A percentile compares a stretch with the other conserved stretches of the same genome.
These are phyloP conservation scores for Tragelaphus imberbis DNA, from an alignment of 2,113 vertebrate species.

Conservation along the genomic window DNA sequence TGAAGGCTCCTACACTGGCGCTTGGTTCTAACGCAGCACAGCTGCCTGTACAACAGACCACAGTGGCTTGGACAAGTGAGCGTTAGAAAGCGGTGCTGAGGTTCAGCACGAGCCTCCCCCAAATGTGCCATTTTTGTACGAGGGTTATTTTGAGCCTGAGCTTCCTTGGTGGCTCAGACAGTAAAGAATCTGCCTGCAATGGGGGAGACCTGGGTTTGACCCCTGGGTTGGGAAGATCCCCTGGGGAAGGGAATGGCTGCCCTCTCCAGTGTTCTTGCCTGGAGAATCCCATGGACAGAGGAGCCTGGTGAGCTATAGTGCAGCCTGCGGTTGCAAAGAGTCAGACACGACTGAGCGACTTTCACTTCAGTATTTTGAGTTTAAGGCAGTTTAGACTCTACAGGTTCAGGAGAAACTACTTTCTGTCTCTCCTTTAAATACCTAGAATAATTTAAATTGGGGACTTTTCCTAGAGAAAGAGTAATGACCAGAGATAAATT, in stretches of 20 bases:
- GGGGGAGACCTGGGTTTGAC: neutral
- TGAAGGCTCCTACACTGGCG: too few relatives aligned
- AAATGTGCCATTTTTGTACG: neutral
- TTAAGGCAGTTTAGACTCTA: neutral
- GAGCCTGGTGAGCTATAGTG: neutral
- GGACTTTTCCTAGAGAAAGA: neutral
- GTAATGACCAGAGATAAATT: neutral
- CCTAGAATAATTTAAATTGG: neutral
- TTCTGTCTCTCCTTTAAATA: neutral
- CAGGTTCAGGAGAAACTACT: neutral
- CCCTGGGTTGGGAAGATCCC: neutral
- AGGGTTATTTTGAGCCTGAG: neutral
- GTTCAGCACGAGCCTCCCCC: neutral
- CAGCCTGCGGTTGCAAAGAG: neutral
- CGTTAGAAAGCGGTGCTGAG: rapidly evolving
- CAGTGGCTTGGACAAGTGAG: neutral
- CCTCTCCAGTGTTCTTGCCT: neutral
- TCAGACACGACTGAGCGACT: neutral
- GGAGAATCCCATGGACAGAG: neutral
- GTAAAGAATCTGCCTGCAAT: neutral
- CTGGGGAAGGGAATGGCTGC: neutral
- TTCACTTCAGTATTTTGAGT: neutral
- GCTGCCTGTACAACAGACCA: neutral
- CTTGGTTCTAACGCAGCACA: rapidly evolving
- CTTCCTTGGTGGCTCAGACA: neutral